Percentiles rank a stretch among this genome's conserved stretches.
Evolutionary conservation across 1,140 invertebrate genomes (phyloP).

Genomic region (Bombus waltoni): DNA sequence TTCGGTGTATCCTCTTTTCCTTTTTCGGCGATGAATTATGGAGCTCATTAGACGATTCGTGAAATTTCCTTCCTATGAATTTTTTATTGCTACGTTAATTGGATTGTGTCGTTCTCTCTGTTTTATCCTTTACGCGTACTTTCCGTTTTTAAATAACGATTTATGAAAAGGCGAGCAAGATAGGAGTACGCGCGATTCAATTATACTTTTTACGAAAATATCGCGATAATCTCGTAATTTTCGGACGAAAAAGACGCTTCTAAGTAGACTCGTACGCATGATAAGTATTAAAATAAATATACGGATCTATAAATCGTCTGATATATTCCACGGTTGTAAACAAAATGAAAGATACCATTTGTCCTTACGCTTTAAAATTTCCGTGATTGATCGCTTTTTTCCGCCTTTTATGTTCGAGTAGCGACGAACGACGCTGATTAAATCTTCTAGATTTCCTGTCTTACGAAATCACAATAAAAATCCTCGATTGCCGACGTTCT

Average conservation of each 20-base stretch:
- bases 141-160: not conserved
- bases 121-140: not conserved
- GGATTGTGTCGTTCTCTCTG: not conserved
- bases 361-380: not conserved
- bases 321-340: not conserved
- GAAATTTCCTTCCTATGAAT: not conserved
- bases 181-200: not conserved
- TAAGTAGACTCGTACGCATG: not conserved
- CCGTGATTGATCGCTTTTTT: no score
- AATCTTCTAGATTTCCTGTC: not conserved
- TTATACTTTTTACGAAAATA: not conserved
- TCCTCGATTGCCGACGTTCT: not conserved
- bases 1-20: not conserved
- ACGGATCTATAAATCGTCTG: not conserved
- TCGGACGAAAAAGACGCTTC: not conserved
- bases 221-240: not conserved
- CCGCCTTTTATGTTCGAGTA: not conserved
- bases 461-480: not conserved
- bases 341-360: not conserved
- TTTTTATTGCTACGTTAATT: slow-evolving; percentile 30
- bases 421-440: no score
- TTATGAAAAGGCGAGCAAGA: not conserved
- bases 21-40: not conserved
- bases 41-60: slow-evolving; percentile 2
- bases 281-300: not conserved